A percentile compares a stretch with the other conserved stretches of the same genome.
These are phyloP conservation scores for Podarcis siculus DNA, from an alignment of 2,797 vertebrate species.

Conservation along the genomic window DNA sequence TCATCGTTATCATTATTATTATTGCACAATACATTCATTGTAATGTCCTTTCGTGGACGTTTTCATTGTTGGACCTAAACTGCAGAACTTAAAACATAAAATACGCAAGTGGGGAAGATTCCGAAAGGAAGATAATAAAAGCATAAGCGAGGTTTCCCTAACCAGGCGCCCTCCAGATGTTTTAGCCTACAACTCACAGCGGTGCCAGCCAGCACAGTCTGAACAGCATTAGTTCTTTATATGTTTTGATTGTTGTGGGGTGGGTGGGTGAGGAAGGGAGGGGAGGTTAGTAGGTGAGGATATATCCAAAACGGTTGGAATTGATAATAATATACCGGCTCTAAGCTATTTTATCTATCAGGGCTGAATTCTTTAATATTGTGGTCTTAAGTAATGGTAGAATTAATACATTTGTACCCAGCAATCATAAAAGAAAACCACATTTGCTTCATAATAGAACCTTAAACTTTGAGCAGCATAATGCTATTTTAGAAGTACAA, in stretches of 20 bases:
- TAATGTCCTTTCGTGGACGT: too few species aligned
- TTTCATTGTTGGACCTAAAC: not conserved
- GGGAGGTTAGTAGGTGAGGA: constrained; percentile 32
- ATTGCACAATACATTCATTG: too few species aligned
- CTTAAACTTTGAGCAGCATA: not conserved
- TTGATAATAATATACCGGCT: constrained; percentile 19
- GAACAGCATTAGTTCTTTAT: not conserved
- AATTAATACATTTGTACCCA: constrained; percentile 31
- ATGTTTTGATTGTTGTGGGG: not conserved
- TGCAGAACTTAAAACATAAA: constrained; percentile 27
- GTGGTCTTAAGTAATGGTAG: constrained; percentile 32
- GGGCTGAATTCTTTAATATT: not conserved
- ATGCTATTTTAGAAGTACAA: not conserved
- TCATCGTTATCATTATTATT: too few species aligned
- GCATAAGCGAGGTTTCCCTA: not conserved
- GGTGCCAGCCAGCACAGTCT: too few species aligned
- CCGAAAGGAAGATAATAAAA: constrained; percentile 40
- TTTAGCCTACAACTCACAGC: too few species aligned
- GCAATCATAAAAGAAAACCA: not conserved
- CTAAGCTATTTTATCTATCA: not conserved
- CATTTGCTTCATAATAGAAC: not conserved
- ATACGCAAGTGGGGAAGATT: constrained; percentile 40
- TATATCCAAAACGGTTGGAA: constrained; percentile 33
- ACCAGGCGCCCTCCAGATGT: too few species aligned
- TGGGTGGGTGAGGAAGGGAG: not conserved